Base-by-base conservation (phyloP, 2,113 vertebrate genomes). In the human (Homo sapiens) region DNA sequence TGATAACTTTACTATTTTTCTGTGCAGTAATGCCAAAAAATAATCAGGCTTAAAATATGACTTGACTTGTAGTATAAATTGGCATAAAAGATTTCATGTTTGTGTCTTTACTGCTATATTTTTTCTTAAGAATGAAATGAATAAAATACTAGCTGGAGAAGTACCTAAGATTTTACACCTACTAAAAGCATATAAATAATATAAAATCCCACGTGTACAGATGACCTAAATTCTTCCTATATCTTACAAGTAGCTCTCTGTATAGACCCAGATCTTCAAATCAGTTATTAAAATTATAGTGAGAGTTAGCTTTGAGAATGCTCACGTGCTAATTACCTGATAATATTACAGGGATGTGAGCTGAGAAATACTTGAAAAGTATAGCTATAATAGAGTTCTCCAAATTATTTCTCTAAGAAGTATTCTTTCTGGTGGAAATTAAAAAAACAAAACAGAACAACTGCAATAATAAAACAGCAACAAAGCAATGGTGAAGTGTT, bases 11-110 rank as follows among this genome's bases (percentile, higher is more conserved):
- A 83, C 61, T 83, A 43, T 89, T 95, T 97, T 95, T 96, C 86
- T 94, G 61, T 94, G 22, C 6, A 82, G 70, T 91, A 64, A 94
- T 94, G 94, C 73, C 70, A 96, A 96, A 97, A 97, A 95, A 59
- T 97, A 97, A 97, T 97, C 84, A 96, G 80, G n/a, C 86, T 96
- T 96, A 96, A 97, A 96, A 97, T 97, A 96, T 93, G 61, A 93
- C 32, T 94, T 90, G 72, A 97, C 55, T 96, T 96, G 75, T 0
- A 97, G 84, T 64, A 8, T 93, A 97, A 95, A 96, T 43, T 95
- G 83, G 70, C 17, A 75, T 94, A 97, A 97, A 92, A 72, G 92
- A 93, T 88, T 96, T 96, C 79, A 84, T 94, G 79, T 95, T 94
- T 96, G 64, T 80, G 43, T 84, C 55, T 92, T 20, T 35, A 43